phyloP scores from a whole-genome alignment of 2,888 invertebrate genomes.

The Caenorhabditis uteleia region DNA sequence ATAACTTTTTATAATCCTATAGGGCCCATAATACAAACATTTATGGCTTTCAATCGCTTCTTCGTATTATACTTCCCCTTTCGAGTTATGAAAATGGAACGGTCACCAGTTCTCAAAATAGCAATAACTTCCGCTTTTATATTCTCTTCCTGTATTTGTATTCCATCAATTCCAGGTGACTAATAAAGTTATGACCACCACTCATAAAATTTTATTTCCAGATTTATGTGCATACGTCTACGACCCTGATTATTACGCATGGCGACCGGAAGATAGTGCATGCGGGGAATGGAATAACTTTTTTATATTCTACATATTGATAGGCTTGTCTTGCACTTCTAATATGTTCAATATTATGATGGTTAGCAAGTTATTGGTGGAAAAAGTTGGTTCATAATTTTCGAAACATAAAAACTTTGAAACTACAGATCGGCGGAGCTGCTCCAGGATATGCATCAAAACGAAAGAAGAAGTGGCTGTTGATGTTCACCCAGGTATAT shows the following conservation, averaged over 20 bases:
- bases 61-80: constrained; percentile 21
- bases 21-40: constrained; percentile 20
- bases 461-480: constrained; percentile 7
- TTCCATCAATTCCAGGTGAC: constrained; percentile 15
- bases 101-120: constrained; percentile 15
- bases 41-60: constrained; percentile 30
- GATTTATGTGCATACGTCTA: constrained; percentile 28
- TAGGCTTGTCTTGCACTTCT: constrained; percentile 13
- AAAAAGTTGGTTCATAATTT: constrained; percentile 1
- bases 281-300: constrained; percentile 16
- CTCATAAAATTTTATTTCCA: neutral
- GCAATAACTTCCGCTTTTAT: constrained; percentile 16
- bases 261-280: constrained; percentile 14
- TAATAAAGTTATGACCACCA: constrained; percentile 9
- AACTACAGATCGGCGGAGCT: constrained; percentile 10
- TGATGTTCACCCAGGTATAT: constrained; percentile 31
- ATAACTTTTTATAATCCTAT: neutral
- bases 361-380: constrained; percentile 16
- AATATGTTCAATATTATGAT: constrained; percentile 26
- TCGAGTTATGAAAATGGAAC: constrained; percentile 10
- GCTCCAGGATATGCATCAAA: constrained; percentile 7
- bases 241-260: constrained; percentile 17
- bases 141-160: constrained; percentile 15
- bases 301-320: constrained; percentile 14
- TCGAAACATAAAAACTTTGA: constrained; percentile 6